Evolutionary conservation across 2,113 vertebrate genomes (phyloP).

Genomic region (Pelmatolapia mariae): DNA sequence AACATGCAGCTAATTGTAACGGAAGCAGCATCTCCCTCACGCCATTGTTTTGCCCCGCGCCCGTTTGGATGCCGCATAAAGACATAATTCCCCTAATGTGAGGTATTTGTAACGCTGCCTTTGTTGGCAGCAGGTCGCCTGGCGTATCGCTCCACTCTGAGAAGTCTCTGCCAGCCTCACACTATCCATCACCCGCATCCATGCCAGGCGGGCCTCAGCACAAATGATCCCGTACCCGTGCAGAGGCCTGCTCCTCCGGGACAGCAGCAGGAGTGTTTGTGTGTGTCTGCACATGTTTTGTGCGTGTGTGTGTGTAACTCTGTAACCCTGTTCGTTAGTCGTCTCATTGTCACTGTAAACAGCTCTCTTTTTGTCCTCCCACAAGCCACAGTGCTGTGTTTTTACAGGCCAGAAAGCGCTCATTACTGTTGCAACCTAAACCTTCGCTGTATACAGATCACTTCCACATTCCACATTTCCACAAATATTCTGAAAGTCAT

Average conservation of each 20-base stretch:
- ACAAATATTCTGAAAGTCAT: not conserved
- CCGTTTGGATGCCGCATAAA: constrained; percentile 39
- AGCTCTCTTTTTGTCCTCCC: constrained; percentile 30
- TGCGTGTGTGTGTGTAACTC: not conserved
- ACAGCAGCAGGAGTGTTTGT: not conserved
- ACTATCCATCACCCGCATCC: constrained; percentile 25
- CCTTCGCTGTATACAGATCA: not conserved
- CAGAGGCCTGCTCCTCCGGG: not conserved
- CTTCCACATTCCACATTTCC: not conserved
- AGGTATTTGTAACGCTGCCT: constrained; percentile 59
- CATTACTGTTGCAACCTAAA: constrained; percentile 14
- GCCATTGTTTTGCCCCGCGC: constrained; percentile 28
- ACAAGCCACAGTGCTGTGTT: constrained; percentile 8
- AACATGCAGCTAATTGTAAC: constrained; percentile 44
- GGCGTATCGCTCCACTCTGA: constrained; percentile 9
- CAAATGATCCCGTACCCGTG: constrained; percentile 19
- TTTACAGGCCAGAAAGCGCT: constrained; percentile 9
- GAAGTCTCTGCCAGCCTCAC: constrained; percentile 13
- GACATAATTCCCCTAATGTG: constrained; percentile 64
- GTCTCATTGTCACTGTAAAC: constrained; percentile 43
- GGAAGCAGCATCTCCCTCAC: constrained; percentile 26
- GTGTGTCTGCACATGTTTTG: not conserved
- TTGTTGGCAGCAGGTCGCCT: constrained; percentile 38
- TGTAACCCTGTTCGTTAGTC: not conserved
- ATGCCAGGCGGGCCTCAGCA: constrained; percentile 9